phyloP scores from a whole-genome alignment of 2,113 vertebrate species.

The Bettongia penicillata region DNA sequence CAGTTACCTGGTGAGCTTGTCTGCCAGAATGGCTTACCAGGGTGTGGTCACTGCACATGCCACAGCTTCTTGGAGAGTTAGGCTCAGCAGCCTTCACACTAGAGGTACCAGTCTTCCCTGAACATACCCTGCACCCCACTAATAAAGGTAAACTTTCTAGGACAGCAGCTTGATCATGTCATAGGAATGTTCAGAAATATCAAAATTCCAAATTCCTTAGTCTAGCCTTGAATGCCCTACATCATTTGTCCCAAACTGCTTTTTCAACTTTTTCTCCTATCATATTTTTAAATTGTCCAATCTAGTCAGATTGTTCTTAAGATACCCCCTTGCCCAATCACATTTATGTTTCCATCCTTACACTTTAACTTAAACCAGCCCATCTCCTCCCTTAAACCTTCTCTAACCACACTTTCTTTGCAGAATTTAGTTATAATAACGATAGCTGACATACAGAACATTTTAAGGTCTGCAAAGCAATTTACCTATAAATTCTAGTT shows the following conservation, averaged over 20 bases:
- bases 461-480: background rate
- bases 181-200: background rate
- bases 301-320: background rate
- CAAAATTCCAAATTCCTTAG: background rate
- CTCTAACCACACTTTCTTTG: background rate
- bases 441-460: background rate
- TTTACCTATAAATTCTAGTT: no score
- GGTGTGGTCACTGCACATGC: no score
- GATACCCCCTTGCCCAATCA: background rate
- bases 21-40: no score
- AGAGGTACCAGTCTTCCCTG: no score
- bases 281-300: background rate
- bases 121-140: background rate
- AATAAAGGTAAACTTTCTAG: background rate
- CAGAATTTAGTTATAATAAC: background rate
- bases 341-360: background rate
- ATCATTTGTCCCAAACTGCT: rapidly evolving
- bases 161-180: background rate
- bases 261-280: background rate
- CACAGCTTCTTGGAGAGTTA: background rate
- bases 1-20: no score
- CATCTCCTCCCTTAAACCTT: background rate
- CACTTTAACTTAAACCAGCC: background rate
- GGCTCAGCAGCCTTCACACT: no score
- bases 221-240: background rate